Base-by-base conservation (phyloP, 2,113 vertebrate species). In the Lepus timidus region DNA sequence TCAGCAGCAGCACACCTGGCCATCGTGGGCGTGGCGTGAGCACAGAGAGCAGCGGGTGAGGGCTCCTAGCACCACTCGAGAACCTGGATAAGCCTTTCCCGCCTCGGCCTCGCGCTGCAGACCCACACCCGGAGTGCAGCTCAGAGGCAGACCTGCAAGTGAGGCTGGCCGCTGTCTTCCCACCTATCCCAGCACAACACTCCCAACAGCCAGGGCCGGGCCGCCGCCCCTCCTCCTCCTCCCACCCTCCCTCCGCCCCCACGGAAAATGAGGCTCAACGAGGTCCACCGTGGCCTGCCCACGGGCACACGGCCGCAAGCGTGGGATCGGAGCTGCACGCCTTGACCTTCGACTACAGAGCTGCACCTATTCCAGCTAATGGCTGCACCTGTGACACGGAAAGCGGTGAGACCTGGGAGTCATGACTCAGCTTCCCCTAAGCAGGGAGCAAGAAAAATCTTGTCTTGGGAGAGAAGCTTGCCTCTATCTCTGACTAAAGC, bases 361-460 rank as follows among this genome's bases (percentile, higher is more conserved):
- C 36, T 51, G 0, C 8, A 27, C 33, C 78, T 52, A 79, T 62
- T 65, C 51, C 51, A 25, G 9, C 16, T 83, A 68, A 58, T 52
- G 39, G 23, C 62, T 93, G 68, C 71, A 20, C 33, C 39, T 86
- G 33, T 9, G 19, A 36, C 23, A 91, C 76, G n/a, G 14, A 89
- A 58, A 17, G 3, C 31, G 8, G 6, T 71, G 61, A 17, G 65
- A 25, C 39, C 51, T 44, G 29, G 36, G 68, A 88, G 44, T 85
- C 22, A 64, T 75, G 55, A 93, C 80, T 96, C 55, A 44, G 91
- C 93, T 94, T 96, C 87, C 58, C 51, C 9, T 39, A 70, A 85
- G 81, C 13, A 62, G 16, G 64, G 33, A 87, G 27, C 10, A 80
- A 84, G 84, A 91, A 36, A 55, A 31, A 39, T 3, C 10, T 7